Evolutionary conservation across 1,140 invertebrate species (phyloP).

Genomic region (Trichonephila inaurata): DNA sequence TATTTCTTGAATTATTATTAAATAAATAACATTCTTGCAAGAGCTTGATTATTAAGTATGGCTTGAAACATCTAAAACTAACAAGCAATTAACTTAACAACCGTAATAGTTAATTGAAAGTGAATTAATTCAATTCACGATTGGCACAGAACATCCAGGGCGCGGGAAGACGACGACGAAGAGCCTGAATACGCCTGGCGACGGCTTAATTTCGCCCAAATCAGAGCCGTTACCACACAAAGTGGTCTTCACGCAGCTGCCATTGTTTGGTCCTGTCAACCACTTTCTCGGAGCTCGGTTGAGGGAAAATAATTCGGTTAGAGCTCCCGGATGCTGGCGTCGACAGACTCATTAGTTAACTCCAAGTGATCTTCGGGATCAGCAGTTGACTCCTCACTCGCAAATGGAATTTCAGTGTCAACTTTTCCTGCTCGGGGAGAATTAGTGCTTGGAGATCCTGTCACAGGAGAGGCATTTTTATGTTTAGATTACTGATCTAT

Average conservation of each 20-base stretch:
- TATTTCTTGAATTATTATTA: too few species aligned
- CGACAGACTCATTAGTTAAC: constrained; percentile 50
- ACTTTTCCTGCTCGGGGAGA: not conserved
- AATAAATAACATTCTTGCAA: too few species aligned
- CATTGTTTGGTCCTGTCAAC: not conserved
- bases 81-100: too few species aligned
- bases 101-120: not conserved
- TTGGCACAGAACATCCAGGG: not conserved
- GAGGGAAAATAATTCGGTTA: constrained; percentile 9
- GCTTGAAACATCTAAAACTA: too few species aligned
- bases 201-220: not conserved
- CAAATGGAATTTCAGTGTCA: not conserved
- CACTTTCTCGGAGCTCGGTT: not conserved
- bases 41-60: too few species aligned
- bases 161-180: not conserved
- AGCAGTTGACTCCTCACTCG: not conserved
- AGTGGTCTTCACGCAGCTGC: not conserved
- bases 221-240: not conserved
- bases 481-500: not conserved
- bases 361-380: not conserved
- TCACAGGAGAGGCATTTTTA: not conserved
- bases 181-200: not conserved
- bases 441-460: not conserved
- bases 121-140: not conserved
- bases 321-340: not conserved